Evolutionary conservation across 1,140 invertebrate genomes (phyloP).

Genomic region (Neodiprion fabricii): DNA sequence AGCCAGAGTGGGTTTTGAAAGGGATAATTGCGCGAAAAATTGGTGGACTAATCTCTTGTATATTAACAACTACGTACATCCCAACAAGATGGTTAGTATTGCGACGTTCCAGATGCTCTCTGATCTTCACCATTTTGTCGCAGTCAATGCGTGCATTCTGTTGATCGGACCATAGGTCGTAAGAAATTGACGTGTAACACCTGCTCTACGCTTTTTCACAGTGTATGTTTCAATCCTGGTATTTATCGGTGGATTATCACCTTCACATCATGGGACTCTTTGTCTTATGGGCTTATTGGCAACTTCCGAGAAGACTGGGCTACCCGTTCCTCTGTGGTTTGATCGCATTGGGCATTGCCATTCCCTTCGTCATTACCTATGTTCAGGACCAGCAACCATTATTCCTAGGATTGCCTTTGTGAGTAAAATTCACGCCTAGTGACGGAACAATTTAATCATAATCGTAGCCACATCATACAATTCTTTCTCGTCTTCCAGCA

Average conservation of each 20-base stretch:
- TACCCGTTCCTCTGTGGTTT: slow-evolving; percentile 33
- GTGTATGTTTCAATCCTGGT: slow-evolving; percentile 67
- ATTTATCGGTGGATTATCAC: slow-evolving; percentile 65
- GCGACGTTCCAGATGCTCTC: neutral
- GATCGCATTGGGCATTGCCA: slow-evolving; percentile 28
- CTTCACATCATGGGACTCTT: slow-evolving; percentile 60
- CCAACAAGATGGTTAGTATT: slow-evolving; percentile 39
- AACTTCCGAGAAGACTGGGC: slow-evolving; percentile 44
- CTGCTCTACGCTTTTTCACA: slow-evolving; percentile 42
- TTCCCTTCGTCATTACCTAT: slow-evolving; percentile 38
- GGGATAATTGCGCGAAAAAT: slow-evolving; percentile 52
- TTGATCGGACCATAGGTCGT: neutral
- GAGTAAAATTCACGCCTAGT: slow-evolving; percentile 28
- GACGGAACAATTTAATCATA: neutral
- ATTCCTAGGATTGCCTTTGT: slow-evolving; percentile 36
- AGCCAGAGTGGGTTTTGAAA: slow-evolving; percentile 33
- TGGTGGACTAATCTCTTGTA: slow-evolving; percentile 68
- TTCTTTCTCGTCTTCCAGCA: slow-evolving; percentile 23
- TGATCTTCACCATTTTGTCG: neutral
- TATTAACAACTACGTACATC: slow-evolving; percentile 64
- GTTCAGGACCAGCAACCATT: slow-evolving; percentile 32
- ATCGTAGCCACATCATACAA: slow-evolving; percentile 6
- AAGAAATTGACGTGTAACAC: slow-evolving; percentile 10
- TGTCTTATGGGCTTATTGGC: slow-evolving; percentile 57
- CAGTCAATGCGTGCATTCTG: too few species aligned